Evolutionary conservation across 1,140 invertebrate species (phyloP).

Genomic region (Stegodyphus dumicola): DNA sequence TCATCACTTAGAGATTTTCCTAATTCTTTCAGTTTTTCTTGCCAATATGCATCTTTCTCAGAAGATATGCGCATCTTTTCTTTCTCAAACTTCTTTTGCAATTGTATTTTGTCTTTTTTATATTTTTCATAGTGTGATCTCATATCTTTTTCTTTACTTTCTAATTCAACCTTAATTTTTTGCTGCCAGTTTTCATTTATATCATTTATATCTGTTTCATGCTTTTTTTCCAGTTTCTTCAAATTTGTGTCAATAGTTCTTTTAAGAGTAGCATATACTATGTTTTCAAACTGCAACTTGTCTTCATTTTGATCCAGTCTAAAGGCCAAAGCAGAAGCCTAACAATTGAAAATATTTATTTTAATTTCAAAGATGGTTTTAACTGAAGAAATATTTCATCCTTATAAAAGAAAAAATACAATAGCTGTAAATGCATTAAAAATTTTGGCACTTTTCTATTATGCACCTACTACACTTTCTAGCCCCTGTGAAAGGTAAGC

Average conservation of each 20-base stretch:
- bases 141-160: neutral
- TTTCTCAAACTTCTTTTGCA: constrained; percentile 24
- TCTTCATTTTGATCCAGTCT: no score
- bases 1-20: neutral
- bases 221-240: constrained; percentile 1
- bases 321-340: no score
- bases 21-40: constrained; percentile 5
- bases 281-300: no score
- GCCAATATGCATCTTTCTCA: constrained; percentile 24
- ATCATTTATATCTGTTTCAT: constrained; percentile 1
- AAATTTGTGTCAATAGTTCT: constrained; percentile 23
- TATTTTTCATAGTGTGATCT: constrained; percentile 9
- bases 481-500: no score
- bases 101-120: constrained; percentile 4
- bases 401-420: no score
- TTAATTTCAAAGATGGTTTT: no score
- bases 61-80: neutral
- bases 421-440: no score
- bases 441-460: no score
- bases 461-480: no score
- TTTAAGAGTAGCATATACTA: no score
- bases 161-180: constrained; percentile 20
- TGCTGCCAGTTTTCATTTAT: constrained; percentile 45
- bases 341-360: no score
- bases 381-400: no score